Percentiles rank a stretch among this genome's conserved stretches.
Evolutionary conservation across 2,888 invertebrate species (phyloP).

Genomic region (Melanotus villosus): DNA sequence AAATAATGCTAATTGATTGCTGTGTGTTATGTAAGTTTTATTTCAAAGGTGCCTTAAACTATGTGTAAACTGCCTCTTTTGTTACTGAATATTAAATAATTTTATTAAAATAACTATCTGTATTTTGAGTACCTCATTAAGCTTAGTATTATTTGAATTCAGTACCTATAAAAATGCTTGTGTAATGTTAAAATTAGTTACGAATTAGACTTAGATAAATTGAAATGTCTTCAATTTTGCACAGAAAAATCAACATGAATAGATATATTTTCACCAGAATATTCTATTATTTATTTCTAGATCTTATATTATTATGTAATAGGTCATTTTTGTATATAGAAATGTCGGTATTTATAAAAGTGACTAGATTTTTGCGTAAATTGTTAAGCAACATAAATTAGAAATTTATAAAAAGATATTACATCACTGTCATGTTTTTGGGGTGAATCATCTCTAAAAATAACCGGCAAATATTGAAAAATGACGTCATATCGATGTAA

Average conservation of each 20-base stretch:
- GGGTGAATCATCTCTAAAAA: constrained; percentile 8
- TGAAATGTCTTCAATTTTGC: constrained; percentile 16
- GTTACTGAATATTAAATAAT: constrained; percentile 7
- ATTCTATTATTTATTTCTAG: constrained; percentile 1
- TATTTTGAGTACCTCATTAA: constrained; percentile 16
- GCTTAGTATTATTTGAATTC: constrained; percentile 3
- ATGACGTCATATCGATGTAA: constrained; percentile 22
- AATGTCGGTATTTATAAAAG: not conserved
- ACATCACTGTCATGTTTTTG: not conserved
- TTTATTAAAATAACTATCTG: constrained; percentile 11
- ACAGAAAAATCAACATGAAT: constrained; percentile 10
- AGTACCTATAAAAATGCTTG: not conserved
- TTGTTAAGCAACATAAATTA: not conserved
- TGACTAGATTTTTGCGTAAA: not conserved
- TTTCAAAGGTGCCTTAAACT: constrained; percentile 39
- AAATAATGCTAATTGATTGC: no score
- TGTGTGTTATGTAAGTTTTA: constrained; percentile 18
- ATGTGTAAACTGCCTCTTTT: constrained; percentile 21
- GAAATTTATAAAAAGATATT: constrained; percentile 7
- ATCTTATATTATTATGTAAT: not conserved
- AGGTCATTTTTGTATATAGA: constrained; percentile 7
- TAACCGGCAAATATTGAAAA: constrained; percentile 12
- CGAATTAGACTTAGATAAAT: not conserved
- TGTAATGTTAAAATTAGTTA: not conserved
- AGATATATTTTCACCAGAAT: constrained; percentile 21